Conservation (phyloP, 2,888 invertebrate species). For the Gerris lacustris region DNA sequence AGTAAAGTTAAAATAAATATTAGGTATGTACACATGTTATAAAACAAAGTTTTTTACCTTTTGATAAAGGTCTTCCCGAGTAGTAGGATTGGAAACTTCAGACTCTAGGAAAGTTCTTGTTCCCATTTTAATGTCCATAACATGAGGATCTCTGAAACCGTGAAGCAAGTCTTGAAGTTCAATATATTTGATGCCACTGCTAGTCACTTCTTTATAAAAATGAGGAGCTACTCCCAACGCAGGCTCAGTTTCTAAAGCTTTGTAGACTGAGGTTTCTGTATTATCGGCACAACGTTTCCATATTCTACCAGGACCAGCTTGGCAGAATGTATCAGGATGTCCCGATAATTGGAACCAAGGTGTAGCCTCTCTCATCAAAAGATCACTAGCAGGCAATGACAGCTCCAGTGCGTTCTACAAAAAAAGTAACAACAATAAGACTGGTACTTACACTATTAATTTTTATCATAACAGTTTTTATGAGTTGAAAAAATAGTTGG, state of each 20-base stretch:
- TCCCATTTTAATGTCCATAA: slow-evolving; percentile 97
- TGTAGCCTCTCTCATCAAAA: slow-evolving; percentile 45
- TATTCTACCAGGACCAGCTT: slow-evolving; percentile 83
- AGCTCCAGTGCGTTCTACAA: slow-evolving; percentile 81
- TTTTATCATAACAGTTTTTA: too few relatives aligned
- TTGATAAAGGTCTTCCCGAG: slow-evolving; percentile 77
- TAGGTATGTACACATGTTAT: too few relatives aligned
- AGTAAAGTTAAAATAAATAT: background rate
- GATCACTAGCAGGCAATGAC: slow-evolving; percentile 79
- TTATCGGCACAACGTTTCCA: slow-evolving; percentile 77
- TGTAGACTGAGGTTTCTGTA: slow-evolving; percentile 65
- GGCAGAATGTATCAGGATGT: slow-evolving; percentile 83
- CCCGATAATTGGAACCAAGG: slow-evolving; percentile 85
- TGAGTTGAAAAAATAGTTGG: too few relatives aligned
- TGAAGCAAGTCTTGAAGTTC: slow-evolving; percentile 88
- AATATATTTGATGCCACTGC: slow-evolving; percentile 71
- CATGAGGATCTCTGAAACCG: slow-evolving; percentile 80
- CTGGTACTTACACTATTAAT: too few relatives aligned
- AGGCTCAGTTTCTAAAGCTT: slow-evolving; percentile 61
- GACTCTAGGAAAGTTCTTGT: slow-evolving; percentile 89
- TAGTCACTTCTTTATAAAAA: slow-evolving; percentile 49
- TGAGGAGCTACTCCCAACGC: slow-evolving; percentile 62
- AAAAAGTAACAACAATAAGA: slow-evolving; percentile 33
- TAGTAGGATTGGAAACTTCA: slow-evolving; percentile 78
- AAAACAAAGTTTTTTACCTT: slow-evolving; percentile 42